Evolutionary conservation across 1,140 invertebrate species (phyloP), one percentile per base, ranked within the genome.

Genomic region (Drosophila orena): DNA sequence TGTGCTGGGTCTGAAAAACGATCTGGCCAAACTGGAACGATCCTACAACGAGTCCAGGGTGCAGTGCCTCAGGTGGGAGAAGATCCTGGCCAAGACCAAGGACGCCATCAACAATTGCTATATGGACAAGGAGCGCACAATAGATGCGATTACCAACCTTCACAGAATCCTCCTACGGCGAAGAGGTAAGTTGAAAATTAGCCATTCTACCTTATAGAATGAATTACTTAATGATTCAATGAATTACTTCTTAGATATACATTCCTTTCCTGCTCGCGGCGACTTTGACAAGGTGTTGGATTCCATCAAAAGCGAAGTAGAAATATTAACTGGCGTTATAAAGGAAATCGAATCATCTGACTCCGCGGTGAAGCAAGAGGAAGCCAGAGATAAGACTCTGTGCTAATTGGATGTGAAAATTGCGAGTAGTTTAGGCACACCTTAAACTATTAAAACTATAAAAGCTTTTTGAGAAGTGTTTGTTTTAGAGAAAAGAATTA

Each of bases 1-100:
- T 2, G 88, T 92, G 2, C 35, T 92, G 49, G 92, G 91, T 1
- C 79, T 92, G 1, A 92, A 91, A 30, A 92, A 92, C 14, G 91
- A 92, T 61, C 50, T 92, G 8, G 49, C 81, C 12, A 65, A 59
- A 15, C 52, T 92, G 24, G 89, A 92, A 50, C 49, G 91, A 3
- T 76, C 75, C 1, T 92, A 92, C 43, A 83, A 71, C 42, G 43
- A 79, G 22, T 88, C 89, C 1, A 66, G 74, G 4, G 49, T 57
- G 1, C 58, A 84, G 52, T 89, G 80, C 38, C 54, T 76, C 0
- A 90, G 77, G 35, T 92, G 91, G 91, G 91, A 92, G 43, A 83
- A 91, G 49, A 81, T 91, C 5, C 56, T 92, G 43, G 73, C 79
- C 3, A 62, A 22, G 3, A 75, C 83, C 15, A 92, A 92, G 56